Evolutionary conservation across 2,888 invertebrate species (phyloP).

Genomic region (Escarpia spicata): DNA sequence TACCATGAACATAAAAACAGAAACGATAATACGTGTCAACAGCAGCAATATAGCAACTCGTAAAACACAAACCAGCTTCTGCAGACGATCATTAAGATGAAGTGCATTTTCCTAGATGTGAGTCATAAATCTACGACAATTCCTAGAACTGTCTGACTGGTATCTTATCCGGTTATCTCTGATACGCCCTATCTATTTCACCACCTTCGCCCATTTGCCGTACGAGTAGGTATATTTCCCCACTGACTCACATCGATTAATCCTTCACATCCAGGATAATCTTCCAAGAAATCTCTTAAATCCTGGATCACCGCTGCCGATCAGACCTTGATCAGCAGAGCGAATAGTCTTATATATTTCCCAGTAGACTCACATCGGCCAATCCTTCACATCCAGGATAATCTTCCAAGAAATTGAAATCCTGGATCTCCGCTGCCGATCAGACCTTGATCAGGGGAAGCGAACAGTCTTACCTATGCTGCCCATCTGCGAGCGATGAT

Average conservation of each 20-base stretch:
- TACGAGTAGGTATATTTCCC: not conserved
- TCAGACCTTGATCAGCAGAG: not conserved
- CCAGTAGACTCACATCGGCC: no score
- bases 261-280: not conserved
- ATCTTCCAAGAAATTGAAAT: not conserved
- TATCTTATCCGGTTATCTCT: not conserved
- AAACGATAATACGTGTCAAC: not conserved
- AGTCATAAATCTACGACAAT: not conserved
- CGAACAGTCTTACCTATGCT: not conserved
- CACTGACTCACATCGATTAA: not conserved
- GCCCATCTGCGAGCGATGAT: not conserved
- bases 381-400: not conserved
- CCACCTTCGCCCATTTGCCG: not conserved
- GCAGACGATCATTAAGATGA: not conserved
- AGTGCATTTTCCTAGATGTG: not conserved
- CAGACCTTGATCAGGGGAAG: not conserved
- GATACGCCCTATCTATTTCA: constrained; percentile 3
- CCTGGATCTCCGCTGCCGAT: not conserved
- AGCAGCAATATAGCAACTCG: not conserved
- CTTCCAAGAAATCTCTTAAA: not conserved
- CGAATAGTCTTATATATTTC: not conserved
- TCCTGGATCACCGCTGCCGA: not conserved
- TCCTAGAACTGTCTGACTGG: not conserved
- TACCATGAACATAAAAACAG: not conserved
- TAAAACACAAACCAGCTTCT: not conserved